These are phyloP conservation scores for Isichthys henryi DNA, from an alignment of 2,113 vertebrate genomes.

Conservation along the genomic window DNA sequence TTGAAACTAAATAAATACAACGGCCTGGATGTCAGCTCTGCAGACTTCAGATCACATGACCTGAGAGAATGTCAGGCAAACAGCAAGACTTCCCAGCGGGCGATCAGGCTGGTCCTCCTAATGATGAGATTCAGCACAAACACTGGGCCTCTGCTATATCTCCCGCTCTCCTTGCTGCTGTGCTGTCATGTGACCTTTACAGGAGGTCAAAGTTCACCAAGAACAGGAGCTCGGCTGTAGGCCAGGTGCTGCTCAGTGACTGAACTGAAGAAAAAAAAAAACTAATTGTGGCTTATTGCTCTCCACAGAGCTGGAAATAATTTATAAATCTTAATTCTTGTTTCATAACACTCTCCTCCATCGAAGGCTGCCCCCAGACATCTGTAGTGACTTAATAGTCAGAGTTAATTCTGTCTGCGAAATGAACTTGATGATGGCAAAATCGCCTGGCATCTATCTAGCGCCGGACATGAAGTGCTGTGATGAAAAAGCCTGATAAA, in stretches of 20 bases:
- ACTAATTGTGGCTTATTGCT: not conserved
- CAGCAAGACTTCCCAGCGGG: not conserved
- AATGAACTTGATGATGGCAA: not conserved
- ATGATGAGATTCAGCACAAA: not conserved
- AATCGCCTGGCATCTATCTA: not conserved
- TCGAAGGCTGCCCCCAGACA: conserved; percentile 2
- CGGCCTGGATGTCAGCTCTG: not conserved
- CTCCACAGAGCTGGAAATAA: not conserved
- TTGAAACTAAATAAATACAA: not conserved
- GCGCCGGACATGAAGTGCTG: not conserved
- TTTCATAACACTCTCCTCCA: conserved; percentile 7
- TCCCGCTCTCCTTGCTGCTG: not conserved
- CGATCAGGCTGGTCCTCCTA: not conserved
- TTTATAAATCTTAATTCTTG: not conserved
- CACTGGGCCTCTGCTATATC: not conserved
- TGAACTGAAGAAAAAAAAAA: not conserved
- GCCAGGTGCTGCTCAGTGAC: not conserved
- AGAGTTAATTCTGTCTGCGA: not conserved
- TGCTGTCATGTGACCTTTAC: not conserved
- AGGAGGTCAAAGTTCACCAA: not conserved
- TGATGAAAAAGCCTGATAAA: not conserved
- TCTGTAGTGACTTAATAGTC: conserved; percentile 6
- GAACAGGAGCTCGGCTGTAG: not conserved
- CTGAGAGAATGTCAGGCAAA: not conserved
- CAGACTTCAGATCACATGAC: not conserved